Base-by-base conservation (phyloP, 1,140 invertebrate species). In the Branchinecta lindahli region DNA sequence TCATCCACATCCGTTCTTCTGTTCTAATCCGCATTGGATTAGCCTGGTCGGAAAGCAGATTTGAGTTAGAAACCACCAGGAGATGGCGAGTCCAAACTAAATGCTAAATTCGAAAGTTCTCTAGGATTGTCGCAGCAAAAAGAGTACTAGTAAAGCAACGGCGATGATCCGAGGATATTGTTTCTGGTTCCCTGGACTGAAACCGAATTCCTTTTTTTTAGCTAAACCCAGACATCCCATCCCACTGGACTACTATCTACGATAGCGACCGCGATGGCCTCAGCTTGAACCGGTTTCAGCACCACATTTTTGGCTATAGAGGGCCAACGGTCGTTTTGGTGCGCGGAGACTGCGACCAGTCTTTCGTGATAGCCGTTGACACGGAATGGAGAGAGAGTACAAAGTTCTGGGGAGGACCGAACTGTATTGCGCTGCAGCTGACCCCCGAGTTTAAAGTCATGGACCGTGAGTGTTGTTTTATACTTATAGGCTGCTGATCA, bases 211-310 rank as follows among this genome's bases (percentile, higher is more conserved):
- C 47, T 61, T 67, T 71, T 21, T 73, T 75, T 44, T 72, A 79
- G 79, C 68, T 80, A 65, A 76, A 76, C n/a, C 79, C 77, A 46
- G 78, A 80, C 18, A 83, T 79, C 75, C 83, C 83, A 10, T 88
- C 87, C 46, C 89, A 92, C 80, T 96, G 92, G 92, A 85, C 85
- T 8, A 80, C 87, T 46, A 80, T 95, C 15, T 96, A 94, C 79
- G 86, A 87, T 74, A 91, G 90, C 68, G 83, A 86, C 73, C 85
- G 91, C 69, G 88, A 93, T 77, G 92, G 92, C 5, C 79, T 91
- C 8, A 91, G 90, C 33, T 84, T 87, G 46, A 96, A 94, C 81
- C 84, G 92, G 15, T 92, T 96, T 79, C 80, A 88, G 75, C 88
- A 92, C 76, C 92, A 94, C 79, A 88, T 94, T 3, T 81, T 91